Conservation (phyloP, 2,113 vertebrate species). For the Thunnus maccoyii region DNA sequence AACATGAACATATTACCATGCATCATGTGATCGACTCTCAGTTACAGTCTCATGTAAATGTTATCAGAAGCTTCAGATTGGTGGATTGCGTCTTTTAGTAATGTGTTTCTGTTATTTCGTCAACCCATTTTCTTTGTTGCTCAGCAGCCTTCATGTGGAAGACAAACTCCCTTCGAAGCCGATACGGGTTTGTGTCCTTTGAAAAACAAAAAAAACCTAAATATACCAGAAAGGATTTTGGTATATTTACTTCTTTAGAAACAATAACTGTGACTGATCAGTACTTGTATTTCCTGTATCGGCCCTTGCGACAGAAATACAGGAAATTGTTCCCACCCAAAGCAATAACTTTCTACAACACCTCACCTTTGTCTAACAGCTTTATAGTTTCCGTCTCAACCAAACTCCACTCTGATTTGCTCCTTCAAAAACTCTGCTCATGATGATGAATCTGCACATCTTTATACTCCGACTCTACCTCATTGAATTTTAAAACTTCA, state of each 20-base stretch:
- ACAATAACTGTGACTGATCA: slow-evolving; percentile 19
- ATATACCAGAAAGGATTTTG: not conserved
- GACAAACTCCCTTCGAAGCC: not conserved
- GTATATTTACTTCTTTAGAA: slow-evolving; percentile 40
- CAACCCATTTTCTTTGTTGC: not conserved
- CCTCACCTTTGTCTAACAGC: too few species aligned
- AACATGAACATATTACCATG: not conserved
- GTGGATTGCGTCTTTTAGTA: not conserved
- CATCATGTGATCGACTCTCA: not conserved
- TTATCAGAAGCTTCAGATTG: not conserved
- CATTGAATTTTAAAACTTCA: too few species aligned
- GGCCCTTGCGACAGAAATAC: too few species aligned
- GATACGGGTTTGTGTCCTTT: not conserved
- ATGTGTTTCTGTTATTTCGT: not conserved
- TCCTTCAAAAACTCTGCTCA: too few species aligned
- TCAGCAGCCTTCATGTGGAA: slow-evolving; percentile 4
- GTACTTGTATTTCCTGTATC: not conserved
- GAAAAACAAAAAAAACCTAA: not conserved
- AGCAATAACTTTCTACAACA: too few species aligned
- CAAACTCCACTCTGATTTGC: too few species aligned
- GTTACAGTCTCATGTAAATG: not conserved
- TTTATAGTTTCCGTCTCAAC: too few species aligned
- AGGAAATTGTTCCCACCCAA: too few species aligned
- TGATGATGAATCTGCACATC: too few species aligned
- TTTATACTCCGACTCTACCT: too few species aligned